Conservation (phyloP, 2,888 invertebrate species). For the Thalpophila matura region DNA sequence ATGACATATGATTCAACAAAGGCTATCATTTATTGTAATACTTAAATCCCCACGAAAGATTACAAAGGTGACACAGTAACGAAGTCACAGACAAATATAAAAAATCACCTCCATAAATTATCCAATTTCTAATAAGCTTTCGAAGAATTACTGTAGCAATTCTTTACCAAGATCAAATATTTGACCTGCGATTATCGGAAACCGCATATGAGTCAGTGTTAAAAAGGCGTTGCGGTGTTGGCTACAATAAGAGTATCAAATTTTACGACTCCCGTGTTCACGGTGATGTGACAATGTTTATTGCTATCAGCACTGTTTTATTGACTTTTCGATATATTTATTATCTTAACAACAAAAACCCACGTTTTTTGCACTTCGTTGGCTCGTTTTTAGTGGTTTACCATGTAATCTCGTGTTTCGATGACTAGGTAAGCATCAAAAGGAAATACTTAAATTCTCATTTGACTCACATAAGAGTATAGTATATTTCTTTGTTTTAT, state of each 20-base stretch:
- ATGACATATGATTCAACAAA: slow-evolving; percentile 53
- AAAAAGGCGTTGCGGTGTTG: slow-evolving; percentile 57
- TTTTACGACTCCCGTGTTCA: slow-evolving; percentile 79
- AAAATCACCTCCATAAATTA: slow-evolving; percentile 51
- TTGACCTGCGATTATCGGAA: slow-evolving; percentile 56
- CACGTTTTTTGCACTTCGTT: slow-evolving; percentile 50
- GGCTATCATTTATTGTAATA: slow-evolving; percentile 52
- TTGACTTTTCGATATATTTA: slow-evolving; percentile 66
- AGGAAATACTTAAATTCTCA: slow-evolving; percentile 57
- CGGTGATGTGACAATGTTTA: slow-evolving; percentile 73
- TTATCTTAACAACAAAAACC: slow-evolving; percentile 59
- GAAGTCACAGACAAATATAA: slow-evolving; percentile 46
- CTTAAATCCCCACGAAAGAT: slow-evolving; percentile 47
- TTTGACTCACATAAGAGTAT: slow-evolving; percentile 39
- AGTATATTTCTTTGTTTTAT: slow-evolving; percentile 26
- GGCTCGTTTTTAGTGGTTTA: slow-evolving; percentile 41
- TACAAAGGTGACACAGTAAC: slow-evolving; percentile 55
- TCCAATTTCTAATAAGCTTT: slow-evolving; percentile 57
- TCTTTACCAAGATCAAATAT: slow-evolving; percentile 62
- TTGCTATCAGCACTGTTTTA: slow-evolving; percentile 72
- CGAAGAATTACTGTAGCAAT: slow-evolving; percentile 52
- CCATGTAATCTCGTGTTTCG: slow-evolving; percentile 33
- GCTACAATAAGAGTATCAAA: slow-evolving; percentile 72
- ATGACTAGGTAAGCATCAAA: slow-evolving; percentile 43
- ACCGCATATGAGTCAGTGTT: slow-evolving; percentile 60